These are phyloP conservation scores for Umimayanthus chanpuru DNA, from an alignment of 92 coral and sea anemone species.

Conservation along the genomic window DNA sequence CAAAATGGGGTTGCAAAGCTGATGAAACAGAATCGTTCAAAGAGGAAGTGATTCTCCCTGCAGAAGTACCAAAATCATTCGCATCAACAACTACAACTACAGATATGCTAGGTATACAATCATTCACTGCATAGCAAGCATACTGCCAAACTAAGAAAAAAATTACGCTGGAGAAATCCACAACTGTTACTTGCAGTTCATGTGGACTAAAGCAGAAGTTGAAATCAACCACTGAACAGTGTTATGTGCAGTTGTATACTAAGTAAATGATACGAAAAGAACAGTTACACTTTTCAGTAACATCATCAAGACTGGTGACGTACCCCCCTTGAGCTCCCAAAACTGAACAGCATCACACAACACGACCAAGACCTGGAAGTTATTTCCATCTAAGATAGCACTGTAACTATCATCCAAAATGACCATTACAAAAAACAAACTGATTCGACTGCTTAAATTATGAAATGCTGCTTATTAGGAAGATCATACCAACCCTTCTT, in stretches of 20 bases:
- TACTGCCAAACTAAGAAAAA: conserved; percentile 37
- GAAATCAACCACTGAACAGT: conserved; percentile 38
- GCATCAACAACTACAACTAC: conserved; percentile 34
- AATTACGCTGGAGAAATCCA: conserved; percentile 36
- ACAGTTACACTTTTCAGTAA: conserved; percentile 36
- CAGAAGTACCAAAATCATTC: conserved; percentile 42
- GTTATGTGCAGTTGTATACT: conserved; percentile 43
- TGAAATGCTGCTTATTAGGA: no score
- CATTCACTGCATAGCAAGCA: conserved; percentile 42
- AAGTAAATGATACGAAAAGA: conserved; percentile 13
- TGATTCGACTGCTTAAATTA: no score
- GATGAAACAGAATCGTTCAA: conserved; percentile 22
- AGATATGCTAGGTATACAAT: conserved; percentile 35
- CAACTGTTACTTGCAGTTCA: conserved; percentile 38
- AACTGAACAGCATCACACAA: conserved; percentile 34
- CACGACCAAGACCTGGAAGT: conserved; percentile 37
- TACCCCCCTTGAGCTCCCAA: conserved; percentile 43
- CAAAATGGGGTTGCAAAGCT: conserved; percentile 7
- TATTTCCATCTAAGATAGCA: conserved; percentile 18
- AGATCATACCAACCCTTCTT: no score
- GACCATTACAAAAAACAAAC: no score
- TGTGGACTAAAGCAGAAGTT: conserved; percentile 49
- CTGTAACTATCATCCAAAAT: no score
- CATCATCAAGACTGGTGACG: conserved; percentile 39
- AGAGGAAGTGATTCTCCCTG: conserved; percentile 36